These are phyloP conservation scores for Chloebia gouldiae DNA, from an alignment of 2,113 vertebrate species.

Conservation along the genomic window DNA sequence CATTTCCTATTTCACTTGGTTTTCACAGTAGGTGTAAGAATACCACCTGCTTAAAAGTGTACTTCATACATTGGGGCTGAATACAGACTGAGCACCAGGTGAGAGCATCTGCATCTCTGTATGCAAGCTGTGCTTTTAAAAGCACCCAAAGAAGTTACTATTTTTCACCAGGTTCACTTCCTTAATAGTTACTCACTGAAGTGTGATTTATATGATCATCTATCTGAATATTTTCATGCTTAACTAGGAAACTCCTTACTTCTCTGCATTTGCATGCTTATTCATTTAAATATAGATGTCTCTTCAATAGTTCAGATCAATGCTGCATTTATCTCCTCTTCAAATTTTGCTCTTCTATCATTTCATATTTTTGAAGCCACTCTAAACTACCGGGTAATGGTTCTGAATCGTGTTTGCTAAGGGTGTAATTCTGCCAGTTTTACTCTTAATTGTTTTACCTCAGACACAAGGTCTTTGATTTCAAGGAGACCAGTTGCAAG, in stretches of 20 bases:
- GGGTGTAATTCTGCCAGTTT: not conserved
- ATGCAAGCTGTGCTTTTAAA: not conserved
- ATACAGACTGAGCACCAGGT: not conserved
- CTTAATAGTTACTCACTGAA: not conserved
- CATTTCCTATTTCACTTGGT: not conserved
- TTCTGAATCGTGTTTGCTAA: not conserved
- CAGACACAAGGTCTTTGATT: not conserved
- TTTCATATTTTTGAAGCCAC: not conserved
- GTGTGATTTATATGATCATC: not conserved
- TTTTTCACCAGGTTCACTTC: slow-evolving; percentile 31
- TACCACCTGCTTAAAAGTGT: not conserved
- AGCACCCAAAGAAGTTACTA: not conserved
- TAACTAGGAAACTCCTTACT: not conserved
- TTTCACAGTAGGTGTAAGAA: not conserved
- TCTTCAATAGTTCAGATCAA: not conserved
- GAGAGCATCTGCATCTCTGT: not conserved
- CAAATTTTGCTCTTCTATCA: not conserved
- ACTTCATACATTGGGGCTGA: not conserved
- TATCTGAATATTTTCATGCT: not conserved
- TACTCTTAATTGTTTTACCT: not conserved
- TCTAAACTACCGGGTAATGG: not conserved
- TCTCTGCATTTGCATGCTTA: not conserved
- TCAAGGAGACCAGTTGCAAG: not conserved
- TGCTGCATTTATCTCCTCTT: not conserved
- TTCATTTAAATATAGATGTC: not conserved